Conservation (phyloP, 2,797 vertebrate species). For the Sibirionetta formosa region DNA sequence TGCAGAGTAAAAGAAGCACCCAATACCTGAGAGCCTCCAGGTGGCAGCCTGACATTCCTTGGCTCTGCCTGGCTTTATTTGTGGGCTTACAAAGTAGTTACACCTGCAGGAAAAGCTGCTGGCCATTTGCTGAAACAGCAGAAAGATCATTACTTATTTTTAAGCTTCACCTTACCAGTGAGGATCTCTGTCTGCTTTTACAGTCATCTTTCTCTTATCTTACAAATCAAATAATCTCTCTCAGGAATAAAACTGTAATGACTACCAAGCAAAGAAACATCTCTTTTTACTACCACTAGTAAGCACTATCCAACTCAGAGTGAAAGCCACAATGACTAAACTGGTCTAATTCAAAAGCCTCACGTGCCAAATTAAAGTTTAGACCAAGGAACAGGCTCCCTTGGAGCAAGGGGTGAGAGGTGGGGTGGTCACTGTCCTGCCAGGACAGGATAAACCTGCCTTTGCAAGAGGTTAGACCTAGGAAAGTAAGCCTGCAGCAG, state of each 20-base stretch:
- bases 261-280: not conserved
- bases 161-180: not conserved
- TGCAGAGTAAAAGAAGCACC: not conserved
- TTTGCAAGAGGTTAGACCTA: not conserved
- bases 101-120: not conserved
- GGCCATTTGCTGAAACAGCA: not conserved
- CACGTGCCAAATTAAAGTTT: not conserved
- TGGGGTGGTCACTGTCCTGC: too few species aligned
- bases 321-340: not conserved
- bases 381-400: rapidly evolving
- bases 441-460: not conserved
- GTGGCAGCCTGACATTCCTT: not conserved
- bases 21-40: rapidly evolving
- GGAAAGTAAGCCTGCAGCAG: not conserved
- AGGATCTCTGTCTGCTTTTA: not conserved
- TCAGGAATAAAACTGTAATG: not conserved
- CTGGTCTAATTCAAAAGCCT: not conserved
- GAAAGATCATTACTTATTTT: not conserved
- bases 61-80: not conserved
- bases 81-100: not conserved
- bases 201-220: not conserved
- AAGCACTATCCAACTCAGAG: not conserved
- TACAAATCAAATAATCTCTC: not conserved
- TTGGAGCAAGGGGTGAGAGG: not conserved
- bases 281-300: not conserved